These are phyloP conservation scores for Monodelphis domestica DNA, from an alignment of 2,797 vertebrate genomes.

Conservation along the genomic window DNA sequence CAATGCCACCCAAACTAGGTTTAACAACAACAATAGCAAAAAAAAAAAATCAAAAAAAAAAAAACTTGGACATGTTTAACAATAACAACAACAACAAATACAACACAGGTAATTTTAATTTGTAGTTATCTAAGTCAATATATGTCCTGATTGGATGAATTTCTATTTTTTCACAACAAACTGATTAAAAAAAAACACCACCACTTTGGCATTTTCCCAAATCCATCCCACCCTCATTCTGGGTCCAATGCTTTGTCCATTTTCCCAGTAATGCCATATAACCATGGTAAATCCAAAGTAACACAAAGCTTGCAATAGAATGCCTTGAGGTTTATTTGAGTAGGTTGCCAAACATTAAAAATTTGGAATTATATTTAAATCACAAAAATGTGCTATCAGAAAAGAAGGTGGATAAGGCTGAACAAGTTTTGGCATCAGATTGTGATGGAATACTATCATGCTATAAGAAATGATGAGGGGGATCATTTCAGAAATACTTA, in stretches of 20 bases:
- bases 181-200: background rate
- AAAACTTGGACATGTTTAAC: background rate
- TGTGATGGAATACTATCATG: background rate
- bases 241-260: background rate
- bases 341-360: background rate
- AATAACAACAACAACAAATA: background rate
- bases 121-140: background rate
- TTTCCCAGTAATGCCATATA: background rate
- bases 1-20: background rate
- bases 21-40: too few species aligned
- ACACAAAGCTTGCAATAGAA: background rate
- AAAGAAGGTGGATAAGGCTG: background rate
- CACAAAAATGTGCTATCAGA: background rate
- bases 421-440: background rate
- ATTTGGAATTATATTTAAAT: background rate
- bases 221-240: background rate
- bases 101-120: background rate
- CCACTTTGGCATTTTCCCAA: background rate
- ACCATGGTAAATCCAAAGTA: background rate
- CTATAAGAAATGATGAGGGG: background rate
- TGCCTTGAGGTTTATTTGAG: background rate
- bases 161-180: background rate
- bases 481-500: background rate
- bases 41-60: too few species aligned
- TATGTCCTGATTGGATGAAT: background rate